phyloP scores from a whole-genome alignment of 2,888 invertebrate genomes.

The Flexamia atlantica region DNA sequence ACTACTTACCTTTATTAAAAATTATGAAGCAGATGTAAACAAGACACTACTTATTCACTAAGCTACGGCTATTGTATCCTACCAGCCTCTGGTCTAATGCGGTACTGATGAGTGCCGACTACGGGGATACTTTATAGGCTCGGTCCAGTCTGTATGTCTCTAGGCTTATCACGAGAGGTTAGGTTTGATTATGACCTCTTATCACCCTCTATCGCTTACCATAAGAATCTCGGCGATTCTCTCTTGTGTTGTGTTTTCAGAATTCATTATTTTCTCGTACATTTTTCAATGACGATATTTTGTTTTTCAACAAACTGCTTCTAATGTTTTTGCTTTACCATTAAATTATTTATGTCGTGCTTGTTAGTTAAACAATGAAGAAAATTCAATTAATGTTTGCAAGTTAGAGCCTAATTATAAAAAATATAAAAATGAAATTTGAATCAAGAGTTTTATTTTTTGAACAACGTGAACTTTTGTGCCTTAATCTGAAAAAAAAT shows the following conservation, averaged over 20 bases:
- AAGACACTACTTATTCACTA: not conserved
- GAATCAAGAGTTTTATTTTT: no score
- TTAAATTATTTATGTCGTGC: no score
- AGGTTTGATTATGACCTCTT: constrained; percentile 21
- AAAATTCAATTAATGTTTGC: no score
- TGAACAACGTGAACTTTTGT: no score
- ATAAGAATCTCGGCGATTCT: constrained; percentile 1
- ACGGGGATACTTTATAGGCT: not conserved
- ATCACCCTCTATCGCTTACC: constrained; percentile 1
- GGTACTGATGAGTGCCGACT: not conserved
- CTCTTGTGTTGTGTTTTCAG: constrained; percentile 27
- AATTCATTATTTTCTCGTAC: not conserved
- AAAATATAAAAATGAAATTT: no score
- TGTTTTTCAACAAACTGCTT: not conserved
- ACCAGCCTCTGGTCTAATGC: not conserved
- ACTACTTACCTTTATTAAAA: not conserved
- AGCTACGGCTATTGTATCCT: not conserved
- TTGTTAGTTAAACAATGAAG: no score
- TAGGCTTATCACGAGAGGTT: constrained; percentile 2
- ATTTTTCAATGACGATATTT: not conserved
- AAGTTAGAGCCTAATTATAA: no score
- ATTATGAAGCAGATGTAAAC: not conserved
- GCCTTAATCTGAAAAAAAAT: no score
- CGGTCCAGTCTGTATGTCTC: constrained; percentile 33
- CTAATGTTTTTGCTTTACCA: no score